phyloP scores from a whole-genome alignment of 1,140 invertebrate species.

The Drosophila nigromelanica region DNA sequence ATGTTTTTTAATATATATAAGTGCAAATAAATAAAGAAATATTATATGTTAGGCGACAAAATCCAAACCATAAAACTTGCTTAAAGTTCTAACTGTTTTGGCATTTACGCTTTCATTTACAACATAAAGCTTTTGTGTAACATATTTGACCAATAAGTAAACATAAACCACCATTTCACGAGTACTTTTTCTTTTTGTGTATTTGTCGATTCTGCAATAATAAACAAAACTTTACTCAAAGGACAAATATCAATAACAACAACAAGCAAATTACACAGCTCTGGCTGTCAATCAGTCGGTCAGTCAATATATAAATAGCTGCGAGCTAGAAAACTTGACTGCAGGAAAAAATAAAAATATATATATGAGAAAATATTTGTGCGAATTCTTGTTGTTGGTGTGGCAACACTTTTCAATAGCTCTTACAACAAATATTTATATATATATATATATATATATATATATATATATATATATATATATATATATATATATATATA shows the following conservation, averaged over 20 bases:
- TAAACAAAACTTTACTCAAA: constrained; percentile 17
- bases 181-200: neutral
- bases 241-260: constrained; percentile 14
- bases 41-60: no score
- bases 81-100: neutral
- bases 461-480: constrained; percentile 1
- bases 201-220: constrained; percentile 1
- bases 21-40: no score
- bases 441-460: constrained; percentile 10
- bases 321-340: neutral
- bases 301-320: constrained; percentile 4
- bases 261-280: neutral
- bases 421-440: neutral
- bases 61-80: no score
- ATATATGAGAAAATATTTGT: constrained; percentile 1
- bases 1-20: no score
- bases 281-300: constrained; percentile 5
- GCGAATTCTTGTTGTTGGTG: constrained; percentile 18
- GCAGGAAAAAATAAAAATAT: constrained; percentile 4
- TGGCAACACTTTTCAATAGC: constrained; percentile 40
- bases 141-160: constrained; percentile 25
- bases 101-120: constrained; percentile 1
- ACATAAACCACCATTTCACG: neutral
- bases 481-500: neutral
- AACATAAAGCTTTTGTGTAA: neutral